phyloP scores from a whole-genome alignment of 1,140 invertebrate genomes.

The Pogonognathellus flavescens region DNA sequence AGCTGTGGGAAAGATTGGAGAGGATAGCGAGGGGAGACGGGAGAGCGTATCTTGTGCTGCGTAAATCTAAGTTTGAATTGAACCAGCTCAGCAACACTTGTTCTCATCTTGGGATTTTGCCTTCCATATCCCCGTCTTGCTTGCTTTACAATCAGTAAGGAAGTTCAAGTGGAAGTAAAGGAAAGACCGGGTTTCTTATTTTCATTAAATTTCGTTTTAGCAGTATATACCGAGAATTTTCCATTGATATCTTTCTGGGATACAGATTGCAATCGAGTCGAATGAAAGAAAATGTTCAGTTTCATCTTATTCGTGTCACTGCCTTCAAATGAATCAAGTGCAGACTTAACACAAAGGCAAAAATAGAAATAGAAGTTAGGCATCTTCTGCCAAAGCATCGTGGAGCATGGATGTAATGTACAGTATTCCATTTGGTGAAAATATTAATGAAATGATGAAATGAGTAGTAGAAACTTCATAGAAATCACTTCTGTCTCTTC shows the following conservation, averaged over 20 bases:
- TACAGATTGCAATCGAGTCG: background rate
- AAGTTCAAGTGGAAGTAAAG: constrained; percentile 49
- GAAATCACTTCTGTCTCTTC: no score
- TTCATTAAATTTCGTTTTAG: constrained; percentile 41
- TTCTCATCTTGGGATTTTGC: constrained; percentile 23
- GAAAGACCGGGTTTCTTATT: constrained; percentile 16
- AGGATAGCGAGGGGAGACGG: no score
- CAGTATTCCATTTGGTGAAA: no score
- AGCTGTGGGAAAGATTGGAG: background rate
- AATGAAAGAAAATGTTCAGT: constrained; percentile 15
- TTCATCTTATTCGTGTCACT: constrained; percentile 11
- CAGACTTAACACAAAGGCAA: background rate
- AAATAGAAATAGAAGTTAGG: no score
- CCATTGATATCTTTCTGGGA: background rate
- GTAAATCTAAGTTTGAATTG: background rate
- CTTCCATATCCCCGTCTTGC: background rate
- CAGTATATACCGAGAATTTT: background rate
- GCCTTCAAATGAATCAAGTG: constrained; percentile 18
- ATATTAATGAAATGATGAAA: no score
- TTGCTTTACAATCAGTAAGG: constrained; percentile 25
- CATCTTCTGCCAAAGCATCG: no score
- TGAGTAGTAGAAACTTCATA: no score
- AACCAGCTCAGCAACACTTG: constrained; percentile 39
- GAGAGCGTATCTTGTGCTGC: background rate
- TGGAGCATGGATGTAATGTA: no score